Evolutionary conservation across 2,113 vertebrate genomes (phyloP), one percentile per base, ranked within the genome.

Genomic region (Charina bottae): DNA sequence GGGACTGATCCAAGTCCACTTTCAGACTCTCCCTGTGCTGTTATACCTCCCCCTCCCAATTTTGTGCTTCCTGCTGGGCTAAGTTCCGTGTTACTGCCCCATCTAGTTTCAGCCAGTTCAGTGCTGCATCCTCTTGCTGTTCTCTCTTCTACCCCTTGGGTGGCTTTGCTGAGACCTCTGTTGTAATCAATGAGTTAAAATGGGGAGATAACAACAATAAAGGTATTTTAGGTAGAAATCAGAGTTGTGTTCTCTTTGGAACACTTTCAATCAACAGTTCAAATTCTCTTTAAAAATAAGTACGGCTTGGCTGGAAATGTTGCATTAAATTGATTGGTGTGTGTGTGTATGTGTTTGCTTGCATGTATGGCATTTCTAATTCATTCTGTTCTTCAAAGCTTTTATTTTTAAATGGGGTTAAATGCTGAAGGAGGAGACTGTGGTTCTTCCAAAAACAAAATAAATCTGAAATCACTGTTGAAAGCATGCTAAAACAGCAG

Each of bases 31-130:
- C 28, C 26, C 42, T 24, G 9, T 92, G 86, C 58, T 89, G 42
- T 54, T n/a, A 78, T 8, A 89, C 19, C 91, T 60, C 60, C 33
- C 28, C 6, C 37, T 53, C 28, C 56, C 37, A 78, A 78, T 78
- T 33, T n/a, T 72, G 23, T 56, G 37, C n/a, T 83, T 49, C 28
- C n/a, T 89, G 72, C 58, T 24, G 72, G 46, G 13, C 46, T 60
- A 54, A 87, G 56, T 62, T 92, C 58, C 46, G 6, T 83, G 46
- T 59, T 92, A 87, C 62, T 92, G 68, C 72, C 58, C 55, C 58
- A 89, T 49, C 91, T 87, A 89, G 87, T 89, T 92, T 92, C 78
- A 89, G 4, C 91, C 91, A 89, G 87, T 62, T 64, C 58, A 85
- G 10, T 49, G 58, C 59, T 84, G n/a, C 72, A 17, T 62, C 8